Percentiles rank a stretch among this genome's conserved stretches.
Conservation (phyloP, 2,888 invertebrate genomes). For the Xanthorhoe designata region DNA sequence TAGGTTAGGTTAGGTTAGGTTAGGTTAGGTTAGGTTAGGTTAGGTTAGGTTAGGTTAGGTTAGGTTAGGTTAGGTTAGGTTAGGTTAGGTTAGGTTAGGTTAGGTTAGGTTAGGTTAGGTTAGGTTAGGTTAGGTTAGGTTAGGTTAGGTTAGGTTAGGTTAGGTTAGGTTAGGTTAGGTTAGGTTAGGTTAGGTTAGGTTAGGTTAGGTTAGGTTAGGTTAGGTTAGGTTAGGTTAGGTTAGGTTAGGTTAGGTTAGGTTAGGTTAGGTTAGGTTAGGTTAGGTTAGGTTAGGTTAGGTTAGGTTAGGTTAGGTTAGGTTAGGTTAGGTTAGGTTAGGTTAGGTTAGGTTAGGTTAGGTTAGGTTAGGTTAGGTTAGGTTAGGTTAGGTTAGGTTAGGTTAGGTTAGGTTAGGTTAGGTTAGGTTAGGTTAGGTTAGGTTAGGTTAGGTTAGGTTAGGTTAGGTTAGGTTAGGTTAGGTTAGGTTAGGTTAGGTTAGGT, state of each 20-base stretch:
- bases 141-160: constrained; percentile 16
- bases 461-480: constrained; percentile 1
- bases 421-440: constrained; percentile 1
- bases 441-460: constrained; percentile 1
- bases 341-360: constrained; percentile 1
- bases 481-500: constrained; percentile 1
- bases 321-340: constrained; percentile 1
- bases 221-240: constrained; percentile 9
- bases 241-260: neutral
- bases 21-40: constrained; percentile 1
- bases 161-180: constrained; percentile 16
- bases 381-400: constrained; percentile 1
- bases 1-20: constrained; percentile 1
- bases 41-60: constrained; percentile 1
- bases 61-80: constrained; percentile 1
- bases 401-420: constrained; percentile 1
- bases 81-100: constrained; percentile 20
- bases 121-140: constrained; percentile 27
- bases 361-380: constrained; percentile 1
- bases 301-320: constrained; percentile 1
- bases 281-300: constrained; percentile 1
- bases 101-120: constrained; percentile 35
- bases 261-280: constrained; percentile 1
- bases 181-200: constrained; percentile 11
- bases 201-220: constrained; percentile 16